Percentiles rank a stretch among this genome's conserved stretches.
These are phyloP conservation scores for Ophioderma brevispina DNA, from an alignment of 35 echinoderm and acorn worm genomes.

Conservation along the genomic window DNA sequence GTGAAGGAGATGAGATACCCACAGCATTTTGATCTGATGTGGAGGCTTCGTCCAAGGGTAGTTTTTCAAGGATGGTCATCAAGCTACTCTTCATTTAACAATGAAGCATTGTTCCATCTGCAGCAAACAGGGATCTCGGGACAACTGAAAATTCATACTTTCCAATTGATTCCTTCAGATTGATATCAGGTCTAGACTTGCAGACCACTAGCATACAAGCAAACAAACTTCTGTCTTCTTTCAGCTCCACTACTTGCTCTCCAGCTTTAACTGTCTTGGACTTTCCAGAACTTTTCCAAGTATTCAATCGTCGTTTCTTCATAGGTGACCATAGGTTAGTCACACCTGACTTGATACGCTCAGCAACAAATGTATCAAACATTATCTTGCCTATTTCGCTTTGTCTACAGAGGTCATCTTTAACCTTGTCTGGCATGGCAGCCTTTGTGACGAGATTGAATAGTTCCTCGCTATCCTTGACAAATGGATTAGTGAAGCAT, in stretches of 20 bases:
- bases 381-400: background rate
- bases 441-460: background rate
- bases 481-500: background rate
- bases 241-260: conserved; percentile 20
- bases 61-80: conserved; percentile 13
- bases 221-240: conserved; percentile 32
- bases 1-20: background rate
- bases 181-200: conserved; percentile 6
- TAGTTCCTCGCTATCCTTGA: background rate
- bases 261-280: background rate
- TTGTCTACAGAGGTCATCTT: background rate
- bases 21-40: background rate
- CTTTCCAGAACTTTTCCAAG: background rate
- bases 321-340: background rate
- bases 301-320: conserved; percentile 36
- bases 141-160: conserved; percentile 28
- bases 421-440: background rate
- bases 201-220: conserved; percentile 32
- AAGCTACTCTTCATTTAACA: conserved; percentile 8
- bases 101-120: conserved; percentile 32
- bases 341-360: background rate
- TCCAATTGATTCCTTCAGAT: conserved; percentile 25
- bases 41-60: background rate
- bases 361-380: conserved; percentile 19
- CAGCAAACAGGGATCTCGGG: conserved; percentile 30